Base-by-base conservation (phyloP, 2,113 vertebrate genomes). In the Gila orcuttii region DNA sequence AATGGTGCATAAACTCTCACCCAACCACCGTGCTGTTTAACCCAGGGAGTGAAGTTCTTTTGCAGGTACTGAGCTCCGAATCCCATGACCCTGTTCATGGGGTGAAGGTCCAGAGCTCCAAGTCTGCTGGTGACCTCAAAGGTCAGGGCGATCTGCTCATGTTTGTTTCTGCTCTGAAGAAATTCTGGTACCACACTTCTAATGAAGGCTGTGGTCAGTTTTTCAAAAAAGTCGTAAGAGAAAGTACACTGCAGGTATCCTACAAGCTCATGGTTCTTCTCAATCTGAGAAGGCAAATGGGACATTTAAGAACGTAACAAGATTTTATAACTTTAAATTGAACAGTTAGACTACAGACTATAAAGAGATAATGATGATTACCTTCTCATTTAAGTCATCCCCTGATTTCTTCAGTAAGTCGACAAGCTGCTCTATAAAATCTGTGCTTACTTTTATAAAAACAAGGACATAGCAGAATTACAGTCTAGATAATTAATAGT, bases 121-220 rank as follows among this genome's bases (percentile, higher is more conserved):
- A 91, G 84, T 60, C 87, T 87, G 83, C 85, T 87, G 59, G 91
- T 91, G 75, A 90, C 86, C 85, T 91, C 91, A 45, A 86, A 90
- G 81, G 86, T 86, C 82, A 79, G 79, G 52, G 91, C 89, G 9
- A 90, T 90, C 69, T 90, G 45, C 57, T 86, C 75, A 69, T 39
- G 31, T 25, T 47, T 31, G 2, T 13, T 45, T 12, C 77, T 15
- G 3, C 3, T 39, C 5, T 28, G n/a, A 3, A 8, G 13, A 13
- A 45, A 21, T 2, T 28, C 8, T 7, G 74, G 82, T 0, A 79
- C 71, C n/a, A 83, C 68, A 11, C 13, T 77, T 15, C 19, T 1
- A 19, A 89, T 64, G 45, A 89, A 82, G 9, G 73, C 60, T 62
- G 69, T 59, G 47, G 78, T 87, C 25, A 91, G 23, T 25, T 19